A percentile compares a stretch with the other conserved stretches of the same genome.
Conservation (phyloP, 2,888 invertebrate species). For the Cosmopolites sordidus region DNA sequence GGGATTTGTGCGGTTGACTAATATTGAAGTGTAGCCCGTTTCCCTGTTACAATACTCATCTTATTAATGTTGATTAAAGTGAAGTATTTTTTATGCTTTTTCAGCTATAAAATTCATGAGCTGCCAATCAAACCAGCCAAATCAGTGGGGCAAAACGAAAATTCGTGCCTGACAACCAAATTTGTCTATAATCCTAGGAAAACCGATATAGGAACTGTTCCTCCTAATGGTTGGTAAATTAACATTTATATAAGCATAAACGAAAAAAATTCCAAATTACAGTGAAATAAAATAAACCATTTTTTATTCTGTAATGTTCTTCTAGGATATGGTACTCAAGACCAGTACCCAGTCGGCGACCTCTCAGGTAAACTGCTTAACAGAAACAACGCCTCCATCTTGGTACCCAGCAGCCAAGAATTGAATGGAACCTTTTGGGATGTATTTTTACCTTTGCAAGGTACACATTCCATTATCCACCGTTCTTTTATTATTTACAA, state of each 20-base stretch:
- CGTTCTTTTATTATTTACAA: constrained; percentile 75
- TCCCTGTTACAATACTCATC: too few relatives aligned
- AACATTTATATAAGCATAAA: too few relatives aligned
- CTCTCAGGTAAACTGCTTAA: constrained; percentile 79
- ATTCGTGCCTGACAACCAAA: constrained; percentile 67
- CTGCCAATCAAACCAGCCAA: constrained; percentile 61
- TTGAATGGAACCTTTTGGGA: constrained; percentile 77
- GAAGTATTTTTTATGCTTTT: constrained; percentile 2
- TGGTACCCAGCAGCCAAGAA: constrained; percentile 68
- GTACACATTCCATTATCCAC: constrained; percentile 72
- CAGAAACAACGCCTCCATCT: constrained; percentile 64
- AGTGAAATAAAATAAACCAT: too few relatives aligned
- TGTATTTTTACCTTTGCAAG: constrained; percentile 77
- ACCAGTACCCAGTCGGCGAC: constrained; percentile 87
- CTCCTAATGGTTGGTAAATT: constrained; percentile 59
- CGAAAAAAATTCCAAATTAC: too few relatives aligned
- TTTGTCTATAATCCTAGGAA: constrained; percentile 72
- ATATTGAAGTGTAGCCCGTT: too few relatives aligned
- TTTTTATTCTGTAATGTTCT: too few relatives aligned
- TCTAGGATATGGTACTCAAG: constrained; percentile 73
- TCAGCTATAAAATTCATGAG: constrained; percentile 63
- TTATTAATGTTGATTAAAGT: too few relatives aligned
- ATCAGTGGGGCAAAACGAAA: constrained; percentile 47
- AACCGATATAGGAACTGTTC: constrained; percentile 53
- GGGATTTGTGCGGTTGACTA: too few relatives aligned